Conservation (phyloP, 2,113 vertebrate genomes). For the Cathartes aura region DNA sequence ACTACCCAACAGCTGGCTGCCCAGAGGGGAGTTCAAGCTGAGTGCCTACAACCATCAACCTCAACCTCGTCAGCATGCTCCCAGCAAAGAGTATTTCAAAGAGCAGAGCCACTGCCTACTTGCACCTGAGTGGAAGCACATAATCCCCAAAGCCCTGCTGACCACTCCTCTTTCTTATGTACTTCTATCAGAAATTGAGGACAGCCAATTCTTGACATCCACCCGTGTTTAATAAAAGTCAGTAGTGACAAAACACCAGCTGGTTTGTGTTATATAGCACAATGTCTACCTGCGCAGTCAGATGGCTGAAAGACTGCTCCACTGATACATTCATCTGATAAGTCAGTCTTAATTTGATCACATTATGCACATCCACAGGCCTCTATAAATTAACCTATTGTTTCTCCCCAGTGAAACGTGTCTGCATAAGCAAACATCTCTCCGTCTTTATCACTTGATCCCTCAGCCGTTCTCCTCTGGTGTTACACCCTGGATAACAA, state of each 20-base stretch:
- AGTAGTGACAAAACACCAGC: not conserved
- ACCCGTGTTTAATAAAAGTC: not conserved
- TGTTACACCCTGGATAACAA: not conserved
- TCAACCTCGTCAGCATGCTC: fast-evolving
- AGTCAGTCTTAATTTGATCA: not conserved
- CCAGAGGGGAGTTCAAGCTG: not conserved
- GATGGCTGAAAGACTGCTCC: not conserved
- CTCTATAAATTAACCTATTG: not conserved
- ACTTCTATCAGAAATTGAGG: not conserved
- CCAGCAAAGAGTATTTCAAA: not conserved
- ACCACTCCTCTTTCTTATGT: not conserved
- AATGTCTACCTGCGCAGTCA: fast-evolving
- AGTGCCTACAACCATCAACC: not conserved
- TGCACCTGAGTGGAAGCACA: not conserved
- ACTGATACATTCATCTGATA: not conserved
- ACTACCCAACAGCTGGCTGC: not conserved
- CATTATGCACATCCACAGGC: not conserved
- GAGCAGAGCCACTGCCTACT: not conserved
- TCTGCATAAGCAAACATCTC: not conserved
- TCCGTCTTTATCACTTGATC: not conserved
- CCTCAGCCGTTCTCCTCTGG: not conserved
- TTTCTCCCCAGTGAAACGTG: not conserved
- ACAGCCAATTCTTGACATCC: not conserved
- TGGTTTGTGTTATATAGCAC: not conserved
- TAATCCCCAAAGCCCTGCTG: not conserved